Conservation (phyloP, 2,888 invertebrate genomes). For the Empis stercorea region DNA sequence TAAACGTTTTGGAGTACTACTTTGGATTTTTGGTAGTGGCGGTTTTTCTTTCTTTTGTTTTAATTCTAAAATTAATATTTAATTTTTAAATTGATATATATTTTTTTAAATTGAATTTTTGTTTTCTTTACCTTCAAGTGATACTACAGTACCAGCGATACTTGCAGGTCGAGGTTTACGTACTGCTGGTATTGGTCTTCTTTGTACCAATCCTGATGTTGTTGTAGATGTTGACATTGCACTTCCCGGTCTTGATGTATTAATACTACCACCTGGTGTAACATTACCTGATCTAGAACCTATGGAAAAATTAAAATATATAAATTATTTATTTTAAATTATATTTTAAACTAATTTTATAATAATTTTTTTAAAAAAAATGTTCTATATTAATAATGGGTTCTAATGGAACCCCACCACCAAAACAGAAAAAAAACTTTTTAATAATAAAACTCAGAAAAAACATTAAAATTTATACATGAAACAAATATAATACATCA, state of each 20-base stretch:
- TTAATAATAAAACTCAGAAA: too few species aligned
- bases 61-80: slow-evolving; percentile 6
- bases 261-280: slow-evolving; percentile 48
- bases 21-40: slow-evolving; percentile 37
- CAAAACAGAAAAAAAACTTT: too few species aligned
- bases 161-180: slow-evolving; percentile 67
- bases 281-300: slow-evolving; percentile 62
- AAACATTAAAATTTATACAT: too few species aligned
- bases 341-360: not conserved
- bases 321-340: not conserved
- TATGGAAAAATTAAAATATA: slow-evolving; percentile 25
- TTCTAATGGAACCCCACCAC: not conserved
- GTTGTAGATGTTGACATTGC: slow-evolving; percentile 66
- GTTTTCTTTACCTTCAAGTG: slow-evolving; percentile 35
- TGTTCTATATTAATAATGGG: not conserved
- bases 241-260: slow-evolving; percentile 71
- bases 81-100: not conserved
- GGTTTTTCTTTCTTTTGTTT: slow-evolving; percentile 38
- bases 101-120: not conserved
- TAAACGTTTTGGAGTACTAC: slow-evolving; percentile 36
- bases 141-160: slow-evolving; percentile 74
- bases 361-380: too few species aligned
- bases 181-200: slow-evolving; percentile 44
- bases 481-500: too few species aligned
- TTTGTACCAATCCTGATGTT: slow-evolving; percentile 46